These are phyloP conservation scores for Steatornis caripensis DNA, from an alignment of 2,113 vertebrate genomes.

Conservation along the genomic window DNA sequence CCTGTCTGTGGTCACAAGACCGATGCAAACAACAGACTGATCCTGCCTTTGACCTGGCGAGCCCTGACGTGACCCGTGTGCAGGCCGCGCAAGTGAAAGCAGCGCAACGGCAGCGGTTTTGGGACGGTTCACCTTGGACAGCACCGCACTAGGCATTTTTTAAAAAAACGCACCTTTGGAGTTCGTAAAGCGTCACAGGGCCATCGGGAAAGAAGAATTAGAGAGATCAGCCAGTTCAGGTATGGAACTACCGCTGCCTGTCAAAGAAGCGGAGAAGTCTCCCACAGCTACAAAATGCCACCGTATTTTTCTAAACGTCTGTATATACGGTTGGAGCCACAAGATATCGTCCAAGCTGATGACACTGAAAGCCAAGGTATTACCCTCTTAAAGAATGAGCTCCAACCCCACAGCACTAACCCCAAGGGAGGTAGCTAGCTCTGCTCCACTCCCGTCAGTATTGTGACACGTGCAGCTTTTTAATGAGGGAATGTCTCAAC, in stretches of 20 bases:
- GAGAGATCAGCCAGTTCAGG: background rate
- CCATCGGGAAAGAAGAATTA: background rate
- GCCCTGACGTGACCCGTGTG: background rate
- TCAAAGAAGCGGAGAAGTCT: background rate
- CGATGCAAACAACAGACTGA: background rate
- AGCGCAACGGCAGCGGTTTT: background rate
- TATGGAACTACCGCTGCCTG: background rate
- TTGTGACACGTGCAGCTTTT: background rate
- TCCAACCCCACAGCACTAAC: background rate
- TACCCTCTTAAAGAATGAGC: background rate
- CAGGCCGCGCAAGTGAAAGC: background rate
- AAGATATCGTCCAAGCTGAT: background rate
- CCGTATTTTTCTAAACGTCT: background rate
- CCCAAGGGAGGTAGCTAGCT: background rate
- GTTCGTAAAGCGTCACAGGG: background rate
- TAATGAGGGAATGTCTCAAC: slow-evolving; percentile 8
- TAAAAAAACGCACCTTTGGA: background rate
- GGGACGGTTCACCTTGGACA: background rate
- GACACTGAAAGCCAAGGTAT: background rate
- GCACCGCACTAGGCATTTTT: accelerated
- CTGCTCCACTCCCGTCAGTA: background rate
- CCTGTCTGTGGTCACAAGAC: background rate
- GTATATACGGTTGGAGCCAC: accelerated
- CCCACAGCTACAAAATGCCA: background rate
- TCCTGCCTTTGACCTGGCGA: background rate